Percentiles rank a stretch among this genome's conserved stretches.
Conservation (phyloP, 2,888 invertebrate species). For the Acronicta aceris region DNA sequence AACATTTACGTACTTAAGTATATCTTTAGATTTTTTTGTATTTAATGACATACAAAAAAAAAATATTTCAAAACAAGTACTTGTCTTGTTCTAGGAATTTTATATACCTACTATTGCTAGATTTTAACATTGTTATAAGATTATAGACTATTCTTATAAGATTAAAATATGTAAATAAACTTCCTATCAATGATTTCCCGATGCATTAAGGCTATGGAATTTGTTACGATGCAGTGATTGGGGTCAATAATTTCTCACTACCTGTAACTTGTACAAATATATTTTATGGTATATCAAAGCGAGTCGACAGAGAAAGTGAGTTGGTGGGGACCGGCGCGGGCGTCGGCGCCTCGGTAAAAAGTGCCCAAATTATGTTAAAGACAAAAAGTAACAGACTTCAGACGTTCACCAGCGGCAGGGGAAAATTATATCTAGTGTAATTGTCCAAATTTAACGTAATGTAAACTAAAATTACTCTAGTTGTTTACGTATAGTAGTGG, state of each 20-base stretch:
- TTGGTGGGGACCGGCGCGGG: slow-evolving; percentile 50
- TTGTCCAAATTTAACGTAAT: slow-evolving; percentile 53
- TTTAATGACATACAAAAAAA: too few species aligned
- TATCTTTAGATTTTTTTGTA: too few species aligned
- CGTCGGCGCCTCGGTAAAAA: slow-evolving; percentile 57
- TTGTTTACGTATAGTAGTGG: slow-evolving; percentile 24
- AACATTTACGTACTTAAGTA: too few species aligned
- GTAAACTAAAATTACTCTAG: slow-evolving; percentile 33
- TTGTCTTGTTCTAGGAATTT: too few species aligned
- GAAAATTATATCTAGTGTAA: slow-evolving; percentile 48
- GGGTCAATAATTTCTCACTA: slow-evolving; percentile 56
- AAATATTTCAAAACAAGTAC: too few species aligned
- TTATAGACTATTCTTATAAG: too few species aligned
- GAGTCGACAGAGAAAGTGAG: slow-evolving; percentile 70
- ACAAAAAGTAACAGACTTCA: slow-evolving; percentile 65
- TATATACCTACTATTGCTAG: too few species aligned
- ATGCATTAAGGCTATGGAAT: slow-evolving; percentile 43
- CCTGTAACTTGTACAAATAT: slow-evolving; percentile 51
- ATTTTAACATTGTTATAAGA: too few species aligned
- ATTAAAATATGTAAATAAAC: slow-evolving; percentile 41
- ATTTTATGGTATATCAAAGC: slow-evolving; percentile 67
- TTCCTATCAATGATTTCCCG: slow-evolving; percentile 15
- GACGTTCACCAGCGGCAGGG: slow-evolving; percentile 64
- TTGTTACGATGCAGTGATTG: slow-evolving; percentile 32
- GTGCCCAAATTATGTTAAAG: slow-evolving; percentile 65